Evolutionary conservation across 35 echinoderm and acorn worm genomes (phyloP).

Genomic region (Apostichopus japonicus): DNA sequence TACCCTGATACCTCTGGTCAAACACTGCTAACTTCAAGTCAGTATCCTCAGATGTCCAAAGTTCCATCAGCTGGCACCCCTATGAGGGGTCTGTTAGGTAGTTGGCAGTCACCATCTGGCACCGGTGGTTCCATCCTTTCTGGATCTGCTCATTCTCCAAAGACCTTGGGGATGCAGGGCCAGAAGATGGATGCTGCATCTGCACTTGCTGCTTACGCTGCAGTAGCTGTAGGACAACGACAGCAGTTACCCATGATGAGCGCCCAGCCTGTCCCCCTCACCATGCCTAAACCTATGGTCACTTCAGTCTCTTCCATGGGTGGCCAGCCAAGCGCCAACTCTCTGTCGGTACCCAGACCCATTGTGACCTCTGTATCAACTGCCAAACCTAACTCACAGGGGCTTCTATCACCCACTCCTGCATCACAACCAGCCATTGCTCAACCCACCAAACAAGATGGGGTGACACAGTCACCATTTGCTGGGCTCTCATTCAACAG

Average conservation of each 20-base stretch:
- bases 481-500: conserved; percentile 43
- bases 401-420: conserved; percentile 21
- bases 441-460: not conserved
- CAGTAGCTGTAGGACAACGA: not conserved
- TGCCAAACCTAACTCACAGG: conserved; percentile 15
- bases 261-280: not conserved
- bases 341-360: conserved; percentile 13
- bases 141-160: conserved; percentile 17
- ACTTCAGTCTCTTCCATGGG: conserved; percentile 1
- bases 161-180: not conserved
- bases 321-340: conserved; percentile 20
- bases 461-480: conserved; percentile 19
- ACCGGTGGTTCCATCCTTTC: conserved; percentile 16
- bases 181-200: conserved; percentile 15
- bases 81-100: conserved; percentile 37
- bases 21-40: not conserved
- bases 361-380: conserved; percentile 22
- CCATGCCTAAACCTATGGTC: not conserved
- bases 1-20: not conserved
- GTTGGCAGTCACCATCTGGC: conserved; percentile 34
- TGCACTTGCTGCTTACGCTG: not conserved
- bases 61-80: conserved; percentile 3
- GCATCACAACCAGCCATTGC: not conserved
- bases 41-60: conserved; percentile 22
- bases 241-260: not conserved